These are phyloP conservation scores for Phainopepla nitens DNA, from an alignment of 2,113 vertebrate genomes.

Conservation along the genomic window DNA sequence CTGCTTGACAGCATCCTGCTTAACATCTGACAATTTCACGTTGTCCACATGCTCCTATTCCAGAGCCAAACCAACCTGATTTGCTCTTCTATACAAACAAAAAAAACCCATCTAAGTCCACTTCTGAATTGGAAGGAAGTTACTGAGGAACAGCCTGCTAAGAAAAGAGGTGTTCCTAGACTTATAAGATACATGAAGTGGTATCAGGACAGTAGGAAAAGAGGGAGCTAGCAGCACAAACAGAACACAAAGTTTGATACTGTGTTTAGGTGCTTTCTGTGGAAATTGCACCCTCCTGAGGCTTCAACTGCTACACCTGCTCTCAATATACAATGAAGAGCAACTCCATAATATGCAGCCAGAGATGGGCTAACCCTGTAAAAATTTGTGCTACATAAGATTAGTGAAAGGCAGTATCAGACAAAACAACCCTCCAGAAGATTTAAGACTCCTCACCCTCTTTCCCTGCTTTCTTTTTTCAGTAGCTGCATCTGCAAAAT, in stretches of 20 bases:
- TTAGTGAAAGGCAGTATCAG: not conserved
- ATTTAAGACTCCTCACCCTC: not conserved
- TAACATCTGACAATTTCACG: not conserved
- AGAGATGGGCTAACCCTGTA: not conserved
- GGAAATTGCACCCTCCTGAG: not conserved
- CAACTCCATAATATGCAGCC: accelerated
- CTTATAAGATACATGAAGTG: not conserved
- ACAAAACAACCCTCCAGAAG: not conserved
- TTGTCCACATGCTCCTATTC: not conserved
- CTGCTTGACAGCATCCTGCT: not conserved
- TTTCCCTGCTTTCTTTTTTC: not conserved
- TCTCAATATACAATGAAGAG: not conserved
- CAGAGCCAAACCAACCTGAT: not conserved
- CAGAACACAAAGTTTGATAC: not conserved
- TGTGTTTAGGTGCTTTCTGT: not conserved
- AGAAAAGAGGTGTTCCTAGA: not conserved
- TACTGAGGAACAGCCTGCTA: not conserved
- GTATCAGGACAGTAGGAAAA: not conserved
- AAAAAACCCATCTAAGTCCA: not conserved
- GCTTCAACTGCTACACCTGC: not conserved
- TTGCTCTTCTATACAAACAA: not conserved
- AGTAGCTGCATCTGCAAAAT: not conserved
- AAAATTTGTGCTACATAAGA: not conserved
- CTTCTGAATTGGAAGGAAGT: not conserved
- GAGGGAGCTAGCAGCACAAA: not conserved